Evolutionary conservation across 2,888 invertebrate species (phyloP), one percentile per base, ranked within the genome.

Genomic region (Meiosimyza decipiens): DNA sequence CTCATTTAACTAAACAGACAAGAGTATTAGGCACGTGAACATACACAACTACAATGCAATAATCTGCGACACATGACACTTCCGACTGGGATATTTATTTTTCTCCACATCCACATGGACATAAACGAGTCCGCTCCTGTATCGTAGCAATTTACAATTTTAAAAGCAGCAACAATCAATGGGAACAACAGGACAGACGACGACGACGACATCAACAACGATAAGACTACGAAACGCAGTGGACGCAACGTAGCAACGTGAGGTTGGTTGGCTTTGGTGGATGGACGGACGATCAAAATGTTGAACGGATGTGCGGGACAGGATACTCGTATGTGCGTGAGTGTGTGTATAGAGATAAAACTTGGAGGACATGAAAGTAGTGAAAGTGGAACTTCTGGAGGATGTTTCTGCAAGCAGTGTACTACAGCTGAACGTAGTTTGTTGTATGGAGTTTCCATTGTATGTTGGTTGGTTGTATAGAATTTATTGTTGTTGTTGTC

Each of bases 371-470:
- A 40, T 40, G 40, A 40, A 40, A 40, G 40, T 40, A 40, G 40
- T 40, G 40, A 40, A 40, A 40, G 40, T 40, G 40, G 40, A 40
- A 40, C 40, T 40, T 40, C 40, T 40, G 22, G 15, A 55, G 55
- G 55, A 55, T 15, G 55, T 18, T 55, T 16, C 18, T 18, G 55
- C 18, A 55, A 55, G 55, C 55, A n/a, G 11, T n/a, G 55, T 28
- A 28, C 28, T 28, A 28, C 7, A 13, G 28, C 33, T 15, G 33
- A 11, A 18, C 51, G 22, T 60, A 28, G 47, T 72, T 64, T 57
- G 40, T 66, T 72, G 60, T 71, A 57, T 51, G 64, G 57, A n/a
- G 54, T 54, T 52, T 57, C 40, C 67, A 57, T 5, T 63, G 16
- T 40, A 18, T 33, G 33, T 63, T 70, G 13, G 60, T 22, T 59